Evolutionary conservation across 2,797 vertebrate genomes (phyloP), one percentile per base, ranked within the genome.

Genomic region (Poecilia gillii): DNA sequence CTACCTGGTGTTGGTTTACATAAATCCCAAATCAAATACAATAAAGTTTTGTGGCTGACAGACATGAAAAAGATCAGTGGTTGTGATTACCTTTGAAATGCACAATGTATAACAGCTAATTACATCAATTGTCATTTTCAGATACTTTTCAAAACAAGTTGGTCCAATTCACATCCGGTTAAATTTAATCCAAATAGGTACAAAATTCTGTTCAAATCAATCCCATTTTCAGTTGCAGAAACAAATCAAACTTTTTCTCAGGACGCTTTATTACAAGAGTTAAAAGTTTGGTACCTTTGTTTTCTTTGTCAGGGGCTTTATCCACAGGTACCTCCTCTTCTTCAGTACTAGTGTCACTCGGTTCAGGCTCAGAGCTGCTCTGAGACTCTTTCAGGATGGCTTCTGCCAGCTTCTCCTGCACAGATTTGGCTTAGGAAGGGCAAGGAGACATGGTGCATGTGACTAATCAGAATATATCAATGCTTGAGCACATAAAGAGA

Each of bases 321-420:
- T 79, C 72, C 1, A 90, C 74, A 4, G 72, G 5, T 0, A 90
- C 89, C 45, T 94, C 93, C 41, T 95, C 95, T 16, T 96, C 95
- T 5, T 94, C 95, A 1, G 93, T 89, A 39, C 86, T 93, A 70
- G 90, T 93, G 90, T 95, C 94, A 46, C 92, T 95, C 77, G 95
- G 80, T 77, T 96, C 94, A 1, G 94, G 93, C 59, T 96, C 95
- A 66, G 91, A 95, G 86, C 89, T 91, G 88, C 90, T 84, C 23
- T 79, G 87, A 11, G 83, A 73, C 84, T 90, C 87, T 2, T 91
- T 91, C 81, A 91, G 88, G 76, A 93, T 90, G 53, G 94, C 93
- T 47, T 94, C 96, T 13, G 91, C 92, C 77, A 95, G 92, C 91
- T 96, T 96, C 87, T 96, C 95, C 93, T 96, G 96, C 76, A 96